Percentiles rank a stretch among this genome's conserved stretches.
Evolutionary conservation across 2,888 invertebrate genomes (phyloP).

Genomic region (Anticlea derivata): DNA sequence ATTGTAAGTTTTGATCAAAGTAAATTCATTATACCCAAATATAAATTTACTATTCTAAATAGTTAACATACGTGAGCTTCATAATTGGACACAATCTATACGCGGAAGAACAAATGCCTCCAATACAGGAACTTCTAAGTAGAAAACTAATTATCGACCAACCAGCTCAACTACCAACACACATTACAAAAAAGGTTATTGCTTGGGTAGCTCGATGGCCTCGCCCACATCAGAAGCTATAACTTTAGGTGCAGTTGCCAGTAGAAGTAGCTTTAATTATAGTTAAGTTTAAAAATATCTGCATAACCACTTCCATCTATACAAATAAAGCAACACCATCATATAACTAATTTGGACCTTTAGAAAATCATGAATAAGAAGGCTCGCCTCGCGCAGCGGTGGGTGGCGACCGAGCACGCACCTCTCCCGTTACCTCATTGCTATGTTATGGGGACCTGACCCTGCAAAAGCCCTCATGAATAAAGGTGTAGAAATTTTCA

Average conservation of each 20-base stretch:
- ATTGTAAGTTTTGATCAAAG: too few relatives aligned
- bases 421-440: slow-evolving; percentile 82
- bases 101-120: slow-evolving; percentile 39
- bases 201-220: slow-evolving; percentile 59
- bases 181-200: slow-evolving; percentile 49
- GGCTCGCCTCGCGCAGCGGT: slow-evolving; percentile 76
- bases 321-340: too few relatives aligned
- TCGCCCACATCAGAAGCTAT: slow-evolving; percentile 59
- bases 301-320: too few relatives aligned
- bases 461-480: slow-evolving; percentile 73
- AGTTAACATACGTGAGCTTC: background rate
- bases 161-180: slow-evolving; percentile 46
- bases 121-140: slow-evolving; percentile 40
- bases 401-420: slow-evolving; percentile 76
- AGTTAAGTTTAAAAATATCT: too few relatives aligned
- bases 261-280: background rate
- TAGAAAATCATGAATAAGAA: too few relatives aligned
- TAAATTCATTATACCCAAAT: too few relatives aligned
- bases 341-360: too few relatives aligned
- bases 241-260: slow-evolving; percentile 1
- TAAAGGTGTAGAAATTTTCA: too few relatives aligned
- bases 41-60: background rate
- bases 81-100: slow-evolving; percentile 4
- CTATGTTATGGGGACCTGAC: slow-evolving; percentile 77
- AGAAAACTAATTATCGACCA: slow-evolving; percentile 42